Percentiles rank a stretch among this genome's conserved stretches.
These are phyloP conservation scores for Creontiades dilutus DNA, from an alignment of 2,888 invertebrate species.

Conservation along the genomic window DNA sequence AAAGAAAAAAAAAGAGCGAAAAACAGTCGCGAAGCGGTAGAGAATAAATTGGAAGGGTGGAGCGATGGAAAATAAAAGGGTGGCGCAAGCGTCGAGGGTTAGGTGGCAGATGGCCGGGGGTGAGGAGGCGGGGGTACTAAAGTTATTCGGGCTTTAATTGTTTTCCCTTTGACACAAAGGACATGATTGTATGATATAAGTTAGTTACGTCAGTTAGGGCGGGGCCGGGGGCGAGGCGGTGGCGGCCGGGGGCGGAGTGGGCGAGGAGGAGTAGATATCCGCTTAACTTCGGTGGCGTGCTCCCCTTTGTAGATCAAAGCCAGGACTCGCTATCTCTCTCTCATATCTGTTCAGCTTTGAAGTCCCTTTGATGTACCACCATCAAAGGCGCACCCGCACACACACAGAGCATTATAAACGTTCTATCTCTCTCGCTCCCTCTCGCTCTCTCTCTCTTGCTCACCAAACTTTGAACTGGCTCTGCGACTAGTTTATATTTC, in stretches of 20 bases:
- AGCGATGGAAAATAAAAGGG: constrained; percentile 71
- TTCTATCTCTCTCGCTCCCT: constrained; percentile 76
- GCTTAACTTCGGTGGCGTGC: constrained; percentile 75
- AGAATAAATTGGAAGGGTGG: constrained; percentile 70
- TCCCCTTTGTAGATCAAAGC: constrained; percentile 75
- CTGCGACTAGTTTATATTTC: constrained; percentile 76
- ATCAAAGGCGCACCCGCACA: constrained; percentile 76
- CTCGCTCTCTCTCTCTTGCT: constrained; percentile 72
- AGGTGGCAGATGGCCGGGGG: constrained; percentile 76
- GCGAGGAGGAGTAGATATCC: constrained; percentile 78
- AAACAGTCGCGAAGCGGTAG: constrained; percentile 40
- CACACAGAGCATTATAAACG: constrained; percentile 78
- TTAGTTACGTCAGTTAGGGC: constrained; percentile 77
- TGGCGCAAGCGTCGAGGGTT: constrained; percentile 72
- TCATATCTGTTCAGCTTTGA: constrained; percentile 76
- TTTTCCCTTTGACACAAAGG: constrained; percentile 76
- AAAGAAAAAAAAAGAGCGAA: neutral
- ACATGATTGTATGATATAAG: constrained; percentile 76
- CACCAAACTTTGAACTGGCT: constrained; percentile 76
- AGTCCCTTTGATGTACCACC: constrained; percentile 76
- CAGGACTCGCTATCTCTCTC: constrained; percentile 76
- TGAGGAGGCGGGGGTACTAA: constrained; percentile 77
- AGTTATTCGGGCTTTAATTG: constrained; percentile 75
- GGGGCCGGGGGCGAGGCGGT: constrained; percentile 74
- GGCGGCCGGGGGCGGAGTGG: constrained; percentile 77